Evolutionary conservation across 2,113 vertebrate species (phyloP), one percentile per base, ranked within the genome.

Genomic region (Tragelaphus imberbis): DNA sequence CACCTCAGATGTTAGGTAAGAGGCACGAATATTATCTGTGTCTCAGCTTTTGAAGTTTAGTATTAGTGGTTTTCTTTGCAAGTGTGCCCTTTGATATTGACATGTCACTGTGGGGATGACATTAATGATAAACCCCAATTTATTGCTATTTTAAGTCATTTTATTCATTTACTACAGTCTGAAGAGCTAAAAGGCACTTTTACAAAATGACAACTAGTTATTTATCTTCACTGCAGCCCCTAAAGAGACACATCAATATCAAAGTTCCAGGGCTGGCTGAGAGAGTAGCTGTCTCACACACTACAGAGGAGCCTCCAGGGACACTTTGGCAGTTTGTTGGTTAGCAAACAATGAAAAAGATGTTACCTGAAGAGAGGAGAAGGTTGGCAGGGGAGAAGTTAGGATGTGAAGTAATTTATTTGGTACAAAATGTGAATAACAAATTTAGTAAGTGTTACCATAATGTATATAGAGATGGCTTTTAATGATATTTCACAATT

Each of bases 71-170:
- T 97, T 96, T 94, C 94, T 96, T 95, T 94, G 81, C 84, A 84
- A 23, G 51, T 3, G 7, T 96, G 90, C 36, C 79, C 95, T 98
- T 97, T 95, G 92, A 91, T 97, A 96, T 77, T 95, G 88, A 88
- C 94, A 94, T 23, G 15, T 7, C 93, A 84, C 92, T 84, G 68
- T 14, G 58, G 95, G 77, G 53, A 90, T 93, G 47, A 55, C 25
- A 91, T 97, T 97, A 93, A 95, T 82, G 79, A 96, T 59, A 97
- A 90, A 81, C 80, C 25, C 51, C 91, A 85, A 91, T 93, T 97
- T 98, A 91, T 92, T 93, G 63, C 79, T 89, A 93, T 97, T 95
- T 91, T 97, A 84, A 93, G 88, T 89, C 68, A 96, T 97, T 96
- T 96, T 98, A 86, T 97, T 98, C 88, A 94, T 96, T 98, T 86